Evolutionary conservation across 1,140 invertebrate genomes (phyloP), one percentile per base, ranked within the genome.

Genomic region (Zaprionus kolodkinae): DNA sequence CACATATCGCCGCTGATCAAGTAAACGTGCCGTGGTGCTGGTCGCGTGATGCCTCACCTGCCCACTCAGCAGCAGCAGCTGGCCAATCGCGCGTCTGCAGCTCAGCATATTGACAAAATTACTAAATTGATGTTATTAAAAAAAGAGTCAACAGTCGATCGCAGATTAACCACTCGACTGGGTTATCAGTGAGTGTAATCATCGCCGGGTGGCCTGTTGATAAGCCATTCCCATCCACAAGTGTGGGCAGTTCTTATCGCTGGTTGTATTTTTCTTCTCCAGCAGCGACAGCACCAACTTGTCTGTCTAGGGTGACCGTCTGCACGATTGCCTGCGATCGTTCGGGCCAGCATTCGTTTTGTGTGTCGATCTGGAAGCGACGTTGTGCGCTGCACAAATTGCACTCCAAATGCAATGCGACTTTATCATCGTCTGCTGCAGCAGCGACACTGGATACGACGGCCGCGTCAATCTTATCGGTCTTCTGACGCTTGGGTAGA

Each of bases 31-130:
- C 35, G 45, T 50, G n/a, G 69, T 62, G 30, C 67, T 72, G 25
- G 63, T 76, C 21, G 65, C 78, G 33, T n/a, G 27, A 3, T 64
- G 48, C 21, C 33, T 33, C 13, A 43, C 30, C 17, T 76, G 67
- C 27, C 54, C 36, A 9, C 36, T 36, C n/a, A 45, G 40, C n/a
- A 45, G 45, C 10, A 68, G 36, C 65, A 83, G 43, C 43, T 72
- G 86, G 27, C 75, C 76, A 88, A 88, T 85, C 52, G 76, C 43
- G 48, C 74, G 78, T 67, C 69, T 85, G 60, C 81, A 89, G 73
- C 72, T 81, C 85, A 89, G 56, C 85, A 89, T 89, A 43, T 55
- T 59, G 65, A 36, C 52, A 65, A 72, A 43, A n/a, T n/a, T 56
- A 89, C 80, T 88, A 55, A 65, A 40, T 11, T 33, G 12, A 67